A percentile compares a stretch with the other conserved stretches of the same genome.
phyloP scores from a whole-genome alignment of 2,797 vertebrate species.

The Trematomus bernacchii region DNA sequence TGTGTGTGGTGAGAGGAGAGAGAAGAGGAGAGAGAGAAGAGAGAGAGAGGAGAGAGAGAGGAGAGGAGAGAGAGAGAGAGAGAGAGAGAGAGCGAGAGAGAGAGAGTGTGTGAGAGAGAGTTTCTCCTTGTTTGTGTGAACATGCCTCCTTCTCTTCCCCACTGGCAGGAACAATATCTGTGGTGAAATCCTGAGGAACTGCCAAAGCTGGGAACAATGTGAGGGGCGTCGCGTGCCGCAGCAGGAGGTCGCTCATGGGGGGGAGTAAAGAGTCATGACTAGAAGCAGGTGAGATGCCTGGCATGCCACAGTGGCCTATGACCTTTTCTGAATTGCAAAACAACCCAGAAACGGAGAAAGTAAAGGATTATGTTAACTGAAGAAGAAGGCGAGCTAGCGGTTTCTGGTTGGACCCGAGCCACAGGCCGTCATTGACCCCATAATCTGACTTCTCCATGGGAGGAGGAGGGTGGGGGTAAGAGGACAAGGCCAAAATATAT shows the following conservation, averaged over 20 bases:
- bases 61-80: too few relatives aligned
- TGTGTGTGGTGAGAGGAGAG: not conserved
- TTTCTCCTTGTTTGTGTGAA: conserved; percentile 45
- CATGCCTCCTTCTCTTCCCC: conserved; percentile 54
- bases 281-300: conserved; percentile 70
- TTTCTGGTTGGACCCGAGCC: conserved; percentile 20
- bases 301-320: conserved; percentile 61
- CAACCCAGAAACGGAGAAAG: conserved; percentile 43
- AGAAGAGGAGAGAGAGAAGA: too few relatives aligned
- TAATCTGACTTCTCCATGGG: not conserved
- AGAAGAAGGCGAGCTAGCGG: conserved; percentile 5
- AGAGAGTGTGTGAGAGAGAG: not conserved
- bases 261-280: conserved; percentile 32
- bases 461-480: not conserved
- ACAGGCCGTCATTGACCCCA: conserved; percentile 4
- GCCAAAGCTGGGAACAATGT: conserved; percentile 62
- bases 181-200: conserved; percentile 58
- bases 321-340: conserved; percentile 57
- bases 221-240: conserved; percentile 56
- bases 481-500: not conserved
- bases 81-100: too few relatives aligned
- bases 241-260: conserved; percentile 53
- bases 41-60: too few relatives aligned
- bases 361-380: conserved; percentile 42
- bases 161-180: conserved; percentile 58